Evolutionary conservation across 2,113 vertebrate genomes (phyloP).

Genomic region (Falcunculus frontatus): DNA sequence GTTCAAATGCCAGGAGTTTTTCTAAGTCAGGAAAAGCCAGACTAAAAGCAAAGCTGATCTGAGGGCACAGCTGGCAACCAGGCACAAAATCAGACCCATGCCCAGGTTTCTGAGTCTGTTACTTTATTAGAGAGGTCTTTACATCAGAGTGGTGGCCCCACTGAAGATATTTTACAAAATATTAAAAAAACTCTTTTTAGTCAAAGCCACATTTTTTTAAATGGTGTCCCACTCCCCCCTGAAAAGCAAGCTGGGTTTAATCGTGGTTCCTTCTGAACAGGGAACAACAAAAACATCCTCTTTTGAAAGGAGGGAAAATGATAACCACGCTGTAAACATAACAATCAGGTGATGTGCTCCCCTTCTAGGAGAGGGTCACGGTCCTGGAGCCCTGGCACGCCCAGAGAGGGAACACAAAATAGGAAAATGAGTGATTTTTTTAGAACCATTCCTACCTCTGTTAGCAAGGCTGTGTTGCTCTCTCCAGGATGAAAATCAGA

Average conservation of each 20-base stretch:
- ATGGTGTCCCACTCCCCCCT: background rate
- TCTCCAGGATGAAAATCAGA: background rate
- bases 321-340: background rate
- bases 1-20: background rate
- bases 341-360: background rate
- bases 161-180: slow-evolving; percentile 38
- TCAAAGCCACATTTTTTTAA: slow-evolving; percentile 26
- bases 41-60: background rate
- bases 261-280: background rate
- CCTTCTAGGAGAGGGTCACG: background rate
- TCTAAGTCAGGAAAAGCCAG: background rate
- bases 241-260: slow-evolving; percentile 30
- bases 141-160: slow-evolving; percentile 30
- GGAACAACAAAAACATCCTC: background rate
- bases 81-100: background rate
- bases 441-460: background rate
- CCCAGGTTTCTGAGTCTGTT: slow-evolving; percentile 9
- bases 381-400: background rate
- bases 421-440: background rate
- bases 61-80: background rate
- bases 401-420: background rate
- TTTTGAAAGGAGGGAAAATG: background rate
- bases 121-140: slow-evolving; percentile 75
- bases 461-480: background rate
- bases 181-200: background rate